phyloP scores from a whole-genome alignment of 64 coral and sea anemone species.

The Montipora efflorescens region DNA sequence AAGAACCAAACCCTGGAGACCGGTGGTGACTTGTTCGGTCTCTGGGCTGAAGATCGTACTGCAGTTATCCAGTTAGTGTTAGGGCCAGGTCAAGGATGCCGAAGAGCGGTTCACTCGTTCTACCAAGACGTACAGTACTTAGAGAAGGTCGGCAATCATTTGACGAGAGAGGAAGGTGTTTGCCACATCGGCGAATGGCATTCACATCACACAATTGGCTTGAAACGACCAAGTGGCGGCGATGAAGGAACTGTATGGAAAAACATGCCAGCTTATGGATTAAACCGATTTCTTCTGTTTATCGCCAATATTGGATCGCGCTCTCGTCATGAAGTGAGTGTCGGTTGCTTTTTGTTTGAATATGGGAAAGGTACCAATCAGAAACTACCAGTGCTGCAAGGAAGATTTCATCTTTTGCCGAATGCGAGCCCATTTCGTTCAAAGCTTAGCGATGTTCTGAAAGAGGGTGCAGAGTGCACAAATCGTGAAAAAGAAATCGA shows the following conservation, averaged over 20 bases:
- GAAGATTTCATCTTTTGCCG: not conserved
- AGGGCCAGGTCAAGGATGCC: constrained; percentile 67
- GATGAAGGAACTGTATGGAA: constrained; percentile 75
- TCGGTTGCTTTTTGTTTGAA: constrained; percentile 63
- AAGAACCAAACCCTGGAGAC: constrained; percentile 70
- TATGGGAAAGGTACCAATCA: not conserved
- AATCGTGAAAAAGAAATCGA: not conserved
- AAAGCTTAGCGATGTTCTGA: not conserved
- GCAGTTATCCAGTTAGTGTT: constrained; percentile 77
- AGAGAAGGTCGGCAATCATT: constrained; percentile 47
- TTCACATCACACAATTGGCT: constrained; percentile 78
- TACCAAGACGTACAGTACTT: constrained; percentile 86
- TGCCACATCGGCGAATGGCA: constrained; percentile 96
- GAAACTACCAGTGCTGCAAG: not conserved
- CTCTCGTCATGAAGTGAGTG: not conserved
- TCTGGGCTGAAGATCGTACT: constrained; percentile 68
- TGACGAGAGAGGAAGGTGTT: constrained; percentile 65
- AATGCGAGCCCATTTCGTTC: constrained; percentile 41
- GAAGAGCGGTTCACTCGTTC: constrained; percentile 44
- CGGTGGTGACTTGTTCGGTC: constrained; percentile 86
- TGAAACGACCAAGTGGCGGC: constrained; percentile 67
- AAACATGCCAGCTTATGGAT: constrained; percentile 63
- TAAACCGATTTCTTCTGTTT: constrained; percentile 68
- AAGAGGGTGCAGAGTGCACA: not conserved
- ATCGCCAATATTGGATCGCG: constrained; percentile 45